Percentiles rank a stretch among this genome's conserved stretches.
phyloP scores from a whole-genome alignment of 2,888 invertebrate species.

The Drosophila putrida region DNA sequence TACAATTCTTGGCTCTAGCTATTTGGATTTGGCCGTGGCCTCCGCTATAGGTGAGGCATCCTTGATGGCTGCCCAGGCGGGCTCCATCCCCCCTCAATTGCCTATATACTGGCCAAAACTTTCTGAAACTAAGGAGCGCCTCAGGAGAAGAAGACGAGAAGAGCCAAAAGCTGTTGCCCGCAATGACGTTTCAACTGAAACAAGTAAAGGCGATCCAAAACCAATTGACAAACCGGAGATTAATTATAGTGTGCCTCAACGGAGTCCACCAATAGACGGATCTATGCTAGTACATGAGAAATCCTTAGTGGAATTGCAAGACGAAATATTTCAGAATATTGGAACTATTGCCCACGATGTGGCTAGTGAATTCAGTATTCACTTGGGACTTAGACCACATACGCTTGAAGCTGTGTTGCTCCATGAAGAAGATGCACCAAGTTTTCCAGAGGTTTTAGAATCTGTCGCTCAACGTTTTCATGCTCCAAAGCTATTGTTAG shows the following conservation, averaged over 20 bases:
- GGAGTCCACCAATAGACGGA: not conserved
- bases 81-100: not conserved
- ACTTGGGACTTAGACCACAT: slow-evolving; percentile 7
- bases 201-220: not conserved
- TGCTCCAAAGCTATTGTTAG: slow-evolving; percentile 4
- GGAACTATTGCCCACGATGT: slow-evolving; percentile 1
- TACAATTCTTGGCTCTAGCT: not conserved
- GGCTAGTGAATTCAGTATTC: not conserved
- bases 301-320: not conserved
- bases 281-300: not conserved
- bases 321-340: not conserved
- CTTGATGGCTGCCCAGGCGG: not conserved
- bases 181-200: not conserved
- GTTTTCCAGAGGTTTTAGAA: slow-evolving; percentile 3
- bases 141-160: slow-evolving; percentile 3
- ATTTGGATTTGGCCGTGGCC: not conserved
- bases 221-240: not conserved
- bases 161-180: not conserved
- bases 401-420: not conserved
- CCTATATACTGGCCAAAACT: not conserved
- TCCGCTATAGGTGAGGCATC: not conserved
- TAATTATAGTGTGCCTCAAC: not conserved
- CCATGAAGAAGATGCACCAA: slow-evolving; percentile 9
- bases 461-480: slow-evolving; percentile 1
- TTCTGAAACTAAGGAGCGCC: too few relatives aligned